phyloP scores from a whole-genome alignment of 2,113 vertebrate genomes.

The Hymenochirus boettgeri region DNA sequence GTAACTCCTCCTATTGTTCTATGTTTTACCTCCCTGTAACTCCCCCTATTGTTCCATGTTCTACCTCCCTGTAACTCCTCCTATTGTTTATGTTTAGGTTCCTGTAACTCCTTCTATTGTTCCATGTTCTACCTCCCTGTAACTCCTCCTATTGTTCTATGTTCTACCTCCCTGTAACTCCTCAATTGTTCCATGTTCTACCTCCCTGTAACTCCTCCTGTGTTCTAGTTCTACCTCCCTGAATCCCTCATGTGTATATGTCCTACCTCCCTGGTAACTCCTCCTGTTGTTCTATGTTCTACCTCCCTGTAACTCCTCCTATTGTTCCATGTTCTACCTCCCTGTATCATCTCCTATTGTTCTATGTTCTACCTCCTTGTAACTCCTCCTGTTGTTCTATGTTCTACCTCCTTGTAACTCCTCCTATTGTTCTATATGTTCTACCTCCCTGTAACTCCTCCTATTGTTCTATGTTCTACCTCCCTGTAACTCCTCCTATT shows the following conservation, averaged over 20 bases:
- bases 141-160: not conserved
- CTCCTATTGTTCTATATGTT: not conserved
- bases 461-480: not conserved
- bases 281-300: not conserved
- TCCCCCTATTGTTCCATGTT: not conserved
- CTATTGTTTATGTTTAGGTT: too few relatives aligned
- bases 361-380: not conserved
- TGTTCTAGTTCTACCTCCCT: too few relatives aligned
- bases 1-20: not conserved
- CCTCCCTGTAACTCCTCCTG: not conserved
- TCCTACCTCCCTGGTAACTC: not conserved
- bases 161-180: not conserved
- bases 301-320: not conserved
- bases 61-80: too few relatives aligned
- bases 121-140: not conserved
- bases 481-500: not conserved
- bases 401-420: not conserved
- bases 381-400: not conserved
- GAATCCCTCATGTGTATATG: not conserved
- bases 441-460: not conserved
- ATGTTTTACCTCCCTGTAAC: not conserved
- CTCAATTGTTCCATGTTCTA: not conserved
- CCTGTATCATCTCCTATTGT: not conserved
- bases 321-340: too few relatives aligned
- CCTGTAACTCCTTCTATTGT: not conserved